A percentile compares a stretch with the other conserved stretches of the same genome.
Conservation (phyloP, 23 tunicate genomes). For the Oikopleura vanhoeffeni region DNA sequence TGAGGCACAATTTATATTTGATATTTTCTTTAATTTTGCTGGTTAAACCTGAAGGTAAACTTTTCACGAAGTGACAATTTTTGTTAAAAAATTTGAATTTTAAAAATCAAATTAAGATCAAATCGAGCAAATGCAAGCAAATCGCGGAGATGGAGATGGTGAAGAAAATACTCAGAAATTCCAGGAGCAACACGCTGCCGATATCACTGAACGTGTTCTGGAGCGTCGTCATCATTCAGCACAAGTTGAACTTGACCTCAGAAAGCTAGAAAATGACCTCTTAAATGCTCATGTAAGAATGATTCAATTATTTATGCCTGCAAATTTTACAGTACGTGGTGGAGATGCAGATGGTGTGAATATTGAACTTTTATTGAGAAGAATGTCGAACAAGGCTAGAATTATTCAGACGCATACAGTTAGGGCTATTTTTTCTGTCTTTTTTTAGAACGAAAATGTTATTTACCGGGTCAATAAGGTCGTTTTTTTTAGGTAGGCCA, state of each 20-base stretch:
- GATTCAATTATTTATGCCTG: background rate
- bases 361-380: background rate
- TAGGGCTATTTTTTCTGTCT: too few relatives aligned
- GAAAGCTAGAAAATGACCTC: conserved; percentile 5
- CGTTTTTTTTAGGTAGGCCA: too few relatives aligned
- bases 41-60: too few relatives aligned
- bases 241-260: conserved; percentile 10
- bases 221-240: conserved; percentile 4
- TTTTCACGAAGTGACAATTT: too few relatives aligned
- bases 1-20: too few relatives aligned
- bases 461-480: too few relatives aligned
- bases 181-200: background rate
- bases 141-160: conserved; percentile 6
- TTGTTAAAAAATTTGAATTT: too few relatives aligned
- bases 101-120: too few relatives aligned
- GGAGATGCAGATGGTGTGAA: conserved; percentile 12
- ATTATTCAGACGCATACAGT: background rate
- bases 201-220: background rate
- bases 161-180: background rate
- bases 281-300: background rate
- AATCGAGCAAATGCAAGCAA: background rate
- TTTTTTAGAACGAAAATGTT: too few relatives aligned
- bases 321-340: background rate
- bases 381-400: background rate
- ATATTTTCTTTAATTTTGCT: too few relatives aligned